Percentiles rank a stretch among this genome's conserved stretches.
Evolutionary conservation across 2,797 vertebrate species (phyloP).

Genomic region (Karalla daura): DNA sequence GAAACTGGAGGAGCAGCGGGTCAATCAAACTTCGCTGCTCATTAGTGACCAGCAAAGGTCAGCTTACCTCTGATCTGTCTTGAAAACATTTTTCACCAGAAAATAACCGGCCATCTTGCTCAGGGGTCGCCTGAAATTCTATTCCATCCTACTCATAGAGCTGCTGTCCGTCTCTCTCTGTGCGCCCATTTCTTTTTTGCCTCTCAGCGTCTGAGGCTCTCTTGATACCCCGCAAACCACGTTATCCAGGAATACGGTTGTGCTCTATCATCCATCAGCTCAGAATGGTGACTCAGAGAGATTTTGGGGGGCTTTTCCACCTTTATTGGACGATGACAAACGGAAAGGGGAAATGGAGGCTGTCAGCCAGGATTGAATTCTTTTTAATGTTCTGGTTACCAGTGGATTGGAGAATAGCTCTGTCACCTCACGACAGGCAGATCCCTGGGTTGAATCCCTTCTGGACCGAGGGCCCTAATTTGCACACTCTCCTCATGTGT

Average conservation of each 20-base stretch:
- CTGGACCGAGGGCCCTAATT: too few species aligned
- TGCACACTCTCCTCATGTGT: too few species aligned
- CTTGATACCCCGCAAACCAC: neutral
- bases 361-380: too few species aligned
- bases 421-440: too few species aligned
- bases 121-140: neutral
- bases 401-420: too few species aligned
- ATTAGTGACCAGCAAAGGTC: slow-evolving; percentile 20
- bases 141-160: neutral
- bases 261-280: neutral
- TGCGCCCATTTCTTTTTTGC: neutral
- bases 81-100: neutral
- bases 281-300: too few species aligned
- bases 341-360: too few species aligned
- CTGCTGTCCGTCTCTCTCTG: neutral
- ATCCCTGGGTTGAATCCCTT: too few species aligned
- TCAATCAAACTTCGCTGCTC: slow-evolving; percentile 38
- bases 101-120: neutral
- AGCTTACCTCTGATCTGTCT: slow-evolving; percentile 3
- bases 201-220: neutral
- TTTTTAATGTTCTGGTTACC: too few species aligned
- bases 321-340: too few species aligned
- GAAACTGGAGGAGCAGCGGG: slow-evolving; percentile 37
- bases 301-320: too few species aligned
- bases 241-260: neutral